Evolutionary conservation across 2,888 invertebrate species (phyloP), one percentile per base, ranked within the genome.

Genomic region (Gymnoscelis rufifasciata): DNA sequence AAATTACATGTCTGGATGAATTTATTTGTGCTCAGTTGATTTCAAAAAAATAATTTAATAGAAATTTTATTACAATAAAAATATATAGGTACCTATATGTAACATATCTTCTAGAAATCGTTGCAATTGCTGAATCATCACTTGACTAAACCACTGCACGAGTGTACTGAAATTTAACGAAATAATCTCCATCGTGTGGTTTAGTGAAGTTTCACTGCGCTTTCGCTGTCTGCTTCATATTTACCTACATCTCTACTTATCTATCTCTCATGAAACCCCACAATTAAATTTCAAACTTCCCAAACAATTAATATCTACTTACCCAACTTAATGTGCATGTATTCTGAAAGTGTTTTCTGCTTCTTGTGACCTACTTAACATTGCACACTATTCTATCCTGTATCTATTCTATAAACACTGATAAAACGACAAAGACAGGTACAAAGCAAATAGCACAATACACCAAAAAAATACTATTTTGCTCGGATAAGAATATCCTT

Each of bases 151-250:
- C 47, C 48, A 50, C 33, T 31, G 31, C 26, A 26, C 19, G 19
- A 19, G 3, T 8, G 7, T 2, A 1, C 6, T 7, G 7, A 35
- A 11, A n/a, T 23, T 7, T 19, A 35, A 35, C 2, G 10, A 23
- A 23, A 35, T 7, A 2, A 7, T 15, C 28, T 8, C 12, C 19
- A 12, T 27, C 29, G 12, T 30, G 50, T 56, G 59, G 59, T 57
- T 60, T 46, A 49, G 61, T 52, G 28, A 56, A 56, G 53, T 54
- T 43, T 45, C 43, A 43, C 45, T 53, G 41, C 51, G 49, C 64
- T 62, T 59, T 60, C 24, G 56, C 56, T 52, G 53, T 61, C 12
- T 47, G 64, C 64, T 64, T 62, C 43, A 29, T 38, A 46, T 39
- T 29, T 40, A 46, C 38, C 42, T 52, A 38, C 26, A 38, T 42